Conservation (phyloP, 2,888 invertebrate genomes). For the Helleia helle region DNA sequence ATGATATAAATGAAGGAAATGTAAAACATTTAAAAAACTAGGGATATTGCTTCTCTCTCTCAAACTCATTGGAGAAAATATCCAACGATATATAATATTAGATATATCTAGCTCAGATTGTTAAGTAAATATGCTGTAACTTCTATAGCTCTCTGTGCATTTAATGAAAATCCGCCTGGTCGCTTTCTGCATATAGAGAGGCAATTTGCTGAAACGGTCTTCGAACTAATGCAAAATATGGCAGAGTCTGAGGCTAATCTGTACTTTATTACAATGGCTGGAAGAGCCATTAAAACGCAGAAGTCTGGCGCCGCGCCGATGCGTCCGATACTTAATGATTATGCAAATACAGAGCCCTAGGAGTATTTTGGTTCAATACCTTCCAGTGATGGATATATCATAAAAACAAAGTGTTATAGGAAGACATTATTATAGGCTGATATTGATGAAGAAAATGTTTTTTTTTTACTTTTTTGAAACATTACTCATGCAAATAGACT, state of each 20-base stretch:
- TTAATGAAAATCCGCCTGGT: conserved; percentile 60
- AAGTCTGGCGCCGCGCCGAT: conserved; percentile 18
- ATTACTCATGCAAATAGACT: too few relatives aligned
- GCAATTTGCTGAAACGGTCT: conserved; percentile 56
- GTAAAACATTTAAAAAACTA: too few relatives aligned
- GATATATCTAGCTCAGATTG: too few relatives aligned
- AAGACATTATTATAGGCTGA: background rate
- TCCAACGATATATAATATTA: too few relatives aligned
- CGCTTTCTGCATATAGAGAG: conserved; percentile 64
- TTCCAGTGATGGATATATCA: conserved; percentile 32
- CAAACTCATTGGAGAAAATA: too few relatives aligned
- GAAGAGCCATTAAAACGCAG: conserved; percentile 20
- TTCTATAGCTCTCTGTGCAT: conserved; percentile 31
- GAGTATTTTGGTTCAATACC: conserved; percentile 39
- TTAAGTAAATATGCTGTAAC: too few relatives aligned
- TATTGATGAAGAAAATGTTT: too few relatives aligned
- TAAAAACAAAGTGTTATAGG: conserved; percentile 24
- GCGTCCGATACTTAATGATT: conserved; percentile 38
- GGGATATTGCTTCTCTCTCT: too few relatives aligned
- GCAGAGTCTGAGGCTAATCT: conserved; percentile 28
- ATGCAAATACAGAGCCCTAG: conserved; percentile 43
- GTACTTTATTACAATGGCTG: conserved; percentile 24
- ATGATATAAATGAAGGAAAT: too few relatives aligned
- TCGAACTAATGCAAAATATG: conserved; percentile 53
- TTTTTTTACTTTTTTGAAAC: too few relatives aligned